These are phyloP conservation scores for Megaceryle torquata DNA, from an alignment of 2,113 vertebrate genomes.

Conservation along the genomic window DNA sequence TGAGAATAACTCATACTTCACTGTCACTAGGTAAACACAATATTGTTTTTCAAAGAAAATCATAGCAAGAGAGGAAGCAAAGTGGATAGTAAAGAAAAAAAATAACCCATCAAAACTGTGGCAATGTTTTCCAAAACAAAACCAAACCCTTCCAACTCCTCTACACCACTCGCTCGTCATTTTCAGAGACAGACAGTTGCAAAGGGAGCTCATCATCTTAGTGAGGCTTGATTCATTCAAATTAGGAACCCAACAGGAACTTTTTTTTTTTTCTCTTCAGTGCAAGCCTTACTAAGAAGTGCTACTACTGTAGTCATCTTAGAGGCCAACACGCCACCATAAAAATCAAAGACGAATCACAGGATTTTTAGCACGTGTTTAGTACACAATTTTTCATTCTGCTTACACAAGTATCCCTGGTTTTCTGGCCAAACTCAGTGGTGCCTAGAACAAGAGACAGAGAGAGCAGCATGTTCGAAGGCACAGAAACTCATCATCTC, in stretches of 20 bases:
- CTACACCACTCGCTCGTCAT: not conserved
- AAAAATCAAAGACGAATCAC: not conserved
- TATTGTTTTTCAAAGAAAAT: constrained; percentile 36
- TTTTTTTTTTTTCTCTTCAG: not conserved
- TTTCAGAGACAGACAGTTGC: not conserved
- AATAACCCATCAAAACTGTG: not conserved
- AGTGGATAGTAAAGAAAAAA: not conserved
- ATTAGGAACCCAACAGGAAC: not conserved
- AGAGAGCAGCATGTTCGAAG: not conserved
- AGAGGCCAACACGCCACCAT: not conserved
- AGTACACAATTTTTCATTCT: not conserved
- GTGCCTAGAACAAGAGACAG: not conserved
- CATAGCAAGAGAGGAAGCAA: not conserved
- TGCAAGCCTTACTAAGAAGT: not conserved
- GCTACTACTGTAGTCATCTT: not conserved
- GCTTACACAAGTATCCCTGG: not conserved
- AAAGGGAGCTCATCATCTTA: not conserved
- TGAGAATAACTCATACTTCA: constrained; percentile 31
- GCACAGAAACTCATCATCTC: not conserved
- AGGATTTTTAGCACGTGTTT: not conserved
- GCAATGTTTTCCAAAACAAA: not conserved
- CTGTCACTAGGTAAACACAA: constrained; percentile 23
- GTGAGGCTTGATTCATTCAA: not conserved
- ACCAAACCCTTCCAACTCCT: not conserved
- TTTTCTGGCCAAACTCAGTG: not conserved